Evolutionary conservation across 2,888 invertebrate species (phyloP), one percentile per base, ranked within the genome.

Genomic region (Plagiodera versicolora): DNA sequence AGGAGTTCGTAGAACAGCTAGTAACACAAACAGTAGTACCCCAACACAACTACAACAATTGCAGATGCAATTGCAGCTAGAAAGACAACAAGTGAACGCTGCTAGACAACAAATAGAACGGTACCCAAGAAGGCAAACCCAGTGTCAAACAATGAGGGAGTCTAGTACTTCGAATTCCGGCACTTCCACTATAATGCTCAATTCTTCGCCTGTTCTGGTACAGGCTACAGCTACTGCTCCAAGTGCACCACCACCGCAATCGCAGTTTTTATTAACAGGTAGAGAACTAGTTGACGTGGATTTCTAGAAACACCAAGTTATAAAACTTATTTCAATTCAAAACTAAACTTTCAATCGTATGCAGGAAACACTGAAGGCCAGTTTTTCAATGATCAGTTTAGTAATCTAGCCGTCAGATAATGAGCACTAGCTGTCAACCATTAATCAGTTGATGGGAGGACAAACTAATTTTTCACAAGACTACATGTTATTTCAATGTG

Each of bases 21-120:
- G 83, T 63, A 80, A 78, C 67, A 81, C 81, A 61, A 82, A 81
- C 69, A 83, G 82, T 68, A 84, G 83, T 72, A 85, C 86, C 72
- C 90, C 92, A 71, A 89, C 90, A 71, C 92, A 93, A 81, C 83
- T 96, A 78, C 95, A 95, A 79, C 95, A 96, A 79, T 83, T 96
- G 74, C 95, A 96, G 84, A 95, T 96, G 94, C 96, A 96, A 82
- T 83, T 94, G 77, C 95, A 95, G 81, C 84, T 94, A 67, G 94
- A 94, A 81, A 85, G 94, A 74, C 91, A 95, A 81, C 91, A 95
- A 85, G 94, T 91, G 72, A 88, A 84, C 75, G 91, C 90, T 75
- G 90, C 91, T 66, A 88, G 95, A 69, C 94, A 94, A 82, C 94
- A 94, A 81, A 81, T 95, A 76, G 95, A 95, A 81, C 86, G 95